Percentiles rank a stretch among this genome's conserved stretches.
phyloP scores from a whole-genome alignment of 2,797 vertebrate species.

The Sandelia bainsii region DNA sequence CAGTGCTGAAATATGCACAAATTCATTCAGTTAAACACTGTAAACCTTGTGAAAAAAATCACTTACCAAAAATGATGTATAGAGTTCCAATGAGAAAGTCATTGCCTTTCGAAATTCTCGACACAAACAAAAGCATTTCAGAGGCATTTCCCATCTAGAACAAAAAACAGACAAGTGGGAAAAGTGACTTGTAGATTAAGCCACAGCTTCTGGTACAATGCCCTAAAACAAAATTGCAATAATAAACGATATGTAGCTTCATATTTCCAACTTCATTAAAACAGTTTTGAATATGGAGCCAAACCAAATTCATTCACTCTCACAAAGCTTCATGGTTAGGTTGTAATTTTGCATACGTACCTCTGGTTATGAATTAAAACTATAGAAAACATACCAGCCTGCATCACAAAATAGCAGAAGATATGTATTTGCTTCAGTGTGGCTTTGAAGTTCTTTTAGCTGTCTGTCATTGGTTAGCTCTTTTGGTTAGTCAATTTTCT shows the following conservation, averaged over 20 bases:
- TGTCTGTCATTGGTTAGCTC: background rate
- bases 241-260: background rate
- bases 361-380: no score
- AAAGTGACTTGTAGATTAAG: background rate
- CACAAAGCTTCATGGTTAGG: background rate
- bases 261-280: background rate
- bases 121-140: conserved; percentile 79
- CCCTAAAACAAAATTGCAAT: background rate
- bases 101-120: conserved; percentile 86
- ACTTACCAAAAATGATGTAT: conserved; percentile 88
- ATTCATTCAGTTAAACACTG: background rate
- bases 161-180: conserved; percentile 18
- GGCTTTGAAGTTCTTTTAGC: no score
- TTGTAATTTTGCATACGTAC: no score
- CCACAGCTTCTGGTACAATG: background rate
- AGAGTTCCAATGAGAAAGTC: conserved; percentile 87
- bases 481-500: background rate
- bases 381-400: no score
- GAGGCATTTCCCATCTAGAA: conserved; percentile 90
- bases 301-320: background rate
- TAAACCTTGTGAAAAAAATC: background rate
- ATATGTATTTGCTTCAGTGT: background rate
- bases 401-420: background rate
- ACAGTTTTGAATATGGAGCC: background rate
- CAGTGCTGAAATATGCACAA: conserved; percentile 1